Evolutionary conservation across 1,140 invertebrate species (phyloP).

Genomic region (Capitella teleta): DNA sequence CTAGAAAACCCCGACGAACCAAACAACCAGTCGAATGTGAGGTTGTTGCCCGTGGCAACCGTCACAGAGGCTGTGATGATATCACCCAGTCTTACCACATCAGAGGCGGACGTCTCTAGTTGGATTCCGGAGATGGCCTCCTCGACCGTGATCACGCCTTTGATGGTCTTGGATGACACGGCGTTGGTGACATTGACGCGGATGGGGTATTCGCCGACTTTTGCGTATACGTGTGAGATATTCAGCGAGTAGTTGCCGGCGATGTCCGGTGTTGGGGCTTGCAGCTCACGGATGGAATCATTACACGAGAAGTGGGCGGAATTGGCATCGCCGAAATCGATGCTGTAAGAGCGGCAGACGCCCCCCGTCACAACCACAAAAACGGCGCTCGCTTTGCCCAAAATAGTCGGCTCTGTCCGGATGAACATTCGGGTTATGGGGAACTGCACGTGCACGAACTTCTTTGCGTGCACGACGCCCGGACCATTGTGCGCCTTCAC

Average conservation of each 20-base stretch:
- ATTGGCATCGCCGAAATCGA: conserved; percentile 5
- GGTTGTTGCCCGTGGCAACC: conserved; percentile 1
- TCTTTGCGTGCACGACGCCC: neutral
- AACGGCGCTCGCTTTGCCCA: neutral
- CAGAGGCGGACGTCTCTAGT: neutral
- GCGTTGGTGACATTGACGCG: neutral
- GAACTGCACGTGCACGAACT: neutral
- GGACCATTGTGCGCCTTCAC: neutral
- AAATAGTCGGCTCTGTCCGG: neutral
- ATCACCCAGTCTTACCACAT: neutral
- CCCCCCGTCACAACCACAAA: neutral
- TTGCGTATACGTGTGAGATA: neutral
- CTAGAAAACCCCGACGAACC: neutral
- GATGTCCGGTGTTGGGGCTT: neutral
- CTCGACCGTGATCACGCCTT: neutral
- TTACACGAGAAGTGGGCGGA: neutral
- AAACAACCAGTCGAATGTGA: conserved; percentile 2
- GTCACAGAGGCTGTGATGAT: neutral
- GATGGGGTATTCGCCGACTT: neutral
- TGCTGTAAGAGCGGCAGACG: neutral
- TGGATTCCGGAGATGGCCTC: neutral
- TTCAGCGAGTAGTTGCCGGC: neutral
- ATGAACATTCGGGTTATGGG: neutral
- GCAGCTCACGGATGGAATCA: neutral
- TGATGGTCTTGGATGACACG: neutral